A percentile compares a stretch with the other conserved stretches of the same genome.
Evolutionary conservation across 2,113 vertebrate genomes (phyloP).

Genomic region (Scophthalmus maximus): DNA sequence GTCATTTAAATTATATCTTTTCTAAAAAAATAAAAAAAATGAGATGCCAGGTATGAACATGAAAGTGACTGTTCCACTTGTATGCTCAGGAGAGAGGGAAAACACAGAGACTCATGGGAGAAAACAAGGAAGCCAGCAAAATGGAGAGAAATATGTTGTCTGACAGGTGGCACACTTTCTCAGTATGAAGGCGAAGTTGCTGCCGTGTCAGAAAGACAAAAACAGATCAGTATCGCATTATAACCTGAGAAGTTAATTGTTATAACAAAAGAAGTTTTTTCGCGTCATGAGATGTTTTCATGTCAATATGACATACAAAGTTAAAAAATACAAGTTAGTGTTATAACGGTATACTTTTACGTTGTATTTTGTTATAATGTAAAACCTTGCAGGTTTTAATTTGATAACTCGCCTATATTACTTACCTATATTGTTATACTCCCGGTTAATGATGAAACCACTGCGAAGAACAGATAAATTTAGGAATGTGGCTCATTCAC

Average conservation of each 20-base stretch:
- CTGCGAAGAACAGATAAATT: not conserved
- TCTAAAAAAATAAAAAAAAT: slow-evolving; percentile 52
- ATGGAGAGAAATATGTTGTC: slow-evolving; percentile 12
- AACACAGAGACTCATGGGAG: slow-evolving; percentile 53
- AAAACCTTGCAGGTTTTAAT: not conserved
- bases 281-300: not conserved
- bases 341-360: not conserved
- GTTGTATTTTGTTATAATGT: not conserved
- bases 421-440: too few relatives aligned
- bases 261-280: not conserved
- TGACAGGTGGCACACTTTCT: slow-evolving; percentile 62
- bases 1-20: slow-evolving; percentile 28
- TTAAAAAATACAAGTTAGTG: not conserved
- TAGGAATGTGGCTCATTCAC: not conserved
- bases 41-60: slow-evolving; percentile 47
- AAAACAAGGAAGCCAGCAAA: slow-evolving; percentile 36
- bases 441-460: not conserved
- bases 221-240: not conserved
- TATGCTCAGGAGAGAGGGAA: slow-evolving; percentile 45
- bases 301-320: not conserved
- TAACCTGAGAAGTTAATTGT: not conserved
- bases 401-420: too few relatives aligned
- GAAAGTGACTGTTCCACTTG: slow-evolving; percentile 57
- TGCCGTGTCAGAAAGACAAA: not conserved
- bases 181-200: not conserved